A percentile compares a stretch with the other conserved stretches of the same genome.
These are phyloP conservation scores for Cuculus canorus DNA, from an alignment of 2,797 vertebrate genomes.

Conservation along the genomic window DNA sequence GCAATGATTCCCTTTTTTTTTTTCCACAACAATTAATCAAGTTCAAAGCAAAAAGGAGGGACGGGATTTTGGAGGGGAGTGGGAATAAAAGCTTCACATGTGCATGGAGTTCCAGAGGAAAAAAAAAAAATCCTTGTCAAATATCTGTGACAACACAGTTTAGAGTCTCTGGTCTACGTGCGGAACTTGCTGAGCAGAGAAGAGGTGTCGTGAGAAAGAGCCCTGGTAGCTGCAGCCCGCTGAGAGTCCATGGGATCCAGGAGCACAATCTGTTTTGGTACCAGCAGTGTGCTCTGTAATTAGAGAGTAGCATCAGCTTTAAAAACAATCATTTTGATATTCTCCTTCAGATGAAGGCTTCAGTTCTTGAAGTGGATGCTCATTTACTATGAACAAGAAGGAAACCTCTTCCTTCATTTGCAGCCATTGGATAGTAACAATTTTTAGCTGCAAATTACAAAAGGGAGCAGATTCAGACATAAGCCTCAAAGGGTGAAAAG, in stretches of 20 bases:
- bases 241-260: slow-evolving; percentile 54
- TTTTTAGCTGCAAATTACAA: not conserved
- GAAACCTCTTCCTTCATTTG: not conserved
- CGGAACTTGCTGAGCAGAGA: slow-evolving; percentile 39
- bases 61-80: not conserved
- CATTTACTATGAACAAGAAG: not conserved
- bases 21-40: not conserved
- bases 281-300: slow-evolving; percentile 10
- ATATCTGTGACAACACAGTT: not conserved
- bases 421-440: not conserved
- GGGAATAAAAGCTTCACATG: slow-evolving; percentile 17
- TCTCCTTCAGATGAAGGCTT: slow-evolving; percentile 2
- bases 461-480: not conserved
- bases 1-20: not conserved
- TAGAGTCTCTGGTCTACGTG: slow-evolving; percentile 48
- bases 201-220: slow-evolving; percentile 67
- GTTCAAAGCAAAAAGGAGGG: not conserved
- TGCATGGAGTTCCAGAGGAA: not conserved
- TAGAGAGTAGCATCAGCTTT: slow-evolving; percentile 41
- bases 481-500: not conserved
- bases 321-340: slow-evolving; percentile 32
- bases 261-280: slow-evolving; percentile 21
- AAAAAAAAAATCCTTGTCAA: slow-evolving; percentile 12
- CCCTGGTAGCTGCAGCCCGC: slow-evolving; percentile 51
- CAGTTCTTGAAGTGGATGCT: not conserved